Base-by-base conservation (phyloP, 2,797 vertebrate genomes). In the Parauchenoglanis ngamensis region DNA sequence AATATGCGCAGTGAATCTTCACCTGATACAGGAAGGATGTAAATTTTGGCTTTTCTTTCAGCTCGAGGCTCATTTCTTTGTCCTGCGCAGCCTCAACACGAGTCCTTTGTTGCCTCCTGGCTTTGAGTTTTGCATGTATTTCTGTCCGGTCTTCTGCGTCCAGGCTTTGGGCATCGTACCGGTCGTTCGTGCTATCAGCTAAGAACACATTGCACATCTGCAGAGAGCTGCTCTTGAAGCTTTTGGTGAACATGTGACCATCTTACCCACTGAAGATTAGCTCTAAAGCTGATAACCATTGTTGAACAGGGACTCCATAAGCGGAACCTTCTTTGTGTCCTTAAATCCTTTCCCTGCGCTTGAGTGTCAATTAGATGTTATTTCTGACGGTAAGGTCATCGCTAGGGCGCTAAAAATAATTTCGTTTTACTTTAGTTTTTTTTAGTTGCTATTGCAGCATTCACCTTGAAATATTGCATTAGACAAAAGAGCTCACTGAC, bases 161-260 rank as follows among this genome's bases (percentile, higher is more conserved):
- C 82, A 67, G 77, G 54, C 67, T 40, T 52, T 23, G 77, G 65
- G 72, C 73, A 82, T 67, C 61, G 67, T 40, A 35, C 57, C 6
- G 44, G 84, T 73, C 79, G 59, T 28, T 40, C 15, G 2, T 44
- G 67, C 87, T 92, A 91, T 91, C 90, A 90, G 88, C 67, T 28
- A 44, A 54, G 40, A 90, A 91, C 91, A 91, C 88, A 91, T 89
- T 85, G 88, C 84, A 72, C 81, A 67, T 83, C 44, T 17, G 5
- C 40, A 65, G 40, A 82, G 59, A 82, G 78, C 57, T n/a, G 78
- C 12, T 11, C 40, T 85, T 23, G n/a, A 84, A 70, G 84, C 67
- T 63, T 72, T 68, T n/a, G 56, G 68, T 52, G 67, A 5, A 49
- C 79, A 54, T 75, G 89, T 90, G 87, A 88, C 86, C 86, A 59